These are phyloP conservation scores for Cydia pomonella DNA, from an alignment of 1,140 invertebrate species.

Conservation along the genomic window DNA sequence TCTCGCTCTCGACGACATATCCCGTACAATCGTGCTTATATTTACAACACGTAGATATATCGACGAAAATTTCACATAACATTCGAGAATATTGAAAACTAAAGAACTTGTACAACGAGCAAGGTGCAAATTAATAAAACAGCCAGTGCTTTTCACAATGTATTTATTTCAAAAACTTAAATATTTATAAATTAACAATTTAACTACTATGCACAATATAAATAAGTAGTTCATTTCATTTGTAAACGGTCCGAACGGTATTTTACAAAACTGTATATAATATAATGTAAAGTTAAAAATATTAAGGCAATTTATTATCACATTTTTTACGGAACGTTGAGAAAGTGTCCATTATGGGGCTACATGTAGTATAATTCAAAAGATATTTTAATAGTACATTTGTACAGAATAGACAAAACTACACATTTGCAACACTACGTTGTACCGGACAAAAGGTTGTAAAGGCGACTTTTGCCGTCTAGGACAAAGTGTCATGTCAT, in stretches of 20 bases:
- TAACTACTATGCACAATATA: conserved; percentile 50
- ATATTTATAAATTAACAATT: conserved; percentile 49
- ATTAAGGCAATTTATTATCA: conserved; percentile 59
- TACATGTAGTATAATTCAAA: conserved; percentile 3
- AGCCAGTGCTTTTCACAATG: conserved; percentile 45
- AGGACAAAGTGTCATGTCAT: too few relatives aligned
- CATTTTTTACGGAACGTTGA: conserved; percentile 37
- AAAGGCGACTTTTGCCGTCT: too few relatives aligned
- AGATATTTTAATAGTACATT: background rate
- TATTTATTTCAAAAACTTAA: conserved; percentile 60
- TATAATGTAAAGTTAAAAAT: conserved; percentile 46
- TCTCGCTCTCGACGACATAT: too few relatives aligned
- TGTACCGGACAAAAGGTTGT: too few relatives aligned
- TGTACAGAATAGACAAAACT: background rate
- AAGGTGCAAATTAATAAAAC: background rate
- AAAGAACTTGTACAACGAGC: too few relatives aligned
- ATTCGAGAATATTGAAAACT: too few relatives aligned
- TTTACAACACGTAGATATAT: too few relatives aligned
- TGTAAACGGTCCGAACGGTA: conserved; percentile 44
- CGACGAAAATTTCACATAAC: too few relatives aligned
- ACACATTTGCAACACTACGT: background rate
- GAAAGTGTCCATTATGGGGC: background rate
- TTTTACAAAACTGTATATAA: conserved; percentile 40
- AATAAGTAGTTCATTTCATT: conserved; percentile 46
- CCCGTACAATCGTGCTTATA: too few relatives aligned